A percentile compares a stretch with the other conserved stretches of the same genome.
Conservation (phyloP, 2,888 invertebrate species). For the Willowsia nigromaculata region DNA sequence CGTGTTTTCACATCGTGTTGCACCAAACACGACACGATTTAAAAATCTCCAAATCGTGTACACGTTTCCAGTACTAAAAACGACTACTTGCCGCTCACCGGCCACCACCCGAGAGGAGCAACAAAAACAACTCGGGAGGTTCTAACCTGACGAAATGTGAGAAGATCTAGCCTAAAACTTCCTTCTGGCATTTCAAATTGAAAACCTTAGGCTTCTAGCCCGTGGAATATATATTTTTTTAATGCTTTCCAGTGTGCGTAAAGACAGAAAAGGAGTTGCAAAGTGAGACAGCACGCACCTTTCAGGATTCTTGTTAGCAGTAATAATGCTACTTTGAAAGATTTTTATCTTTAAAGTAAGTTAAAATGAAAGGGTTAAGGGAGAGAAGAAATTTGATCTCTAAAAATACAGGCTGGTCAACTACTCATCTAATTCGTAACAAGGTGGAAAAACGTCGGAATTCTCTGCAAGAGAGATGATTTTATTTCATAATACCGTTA, state of each 20-base stretch:
- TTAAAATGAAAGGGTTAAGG: slow-evolving; percentile 11
- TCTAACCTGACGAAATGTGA: slow-evolving; percentile 45
- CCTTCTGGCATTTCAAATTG: neutral
- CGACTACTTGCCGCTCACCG: no score
- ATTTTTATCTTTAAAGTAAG: neutral
- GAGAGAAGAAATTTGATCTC: neutral
- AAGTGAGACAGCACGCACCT: slow-evolving; percentile 14
- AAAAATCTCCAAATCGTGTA: no score
- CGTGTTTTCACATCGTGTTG: no score
- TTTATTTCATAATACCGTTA: neutral
- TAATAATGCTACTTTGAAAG: neutral
- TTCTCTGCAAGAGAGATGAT: neutral
- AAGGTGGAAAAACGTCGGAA: neutral
- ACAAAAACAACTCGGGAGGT: neutral
- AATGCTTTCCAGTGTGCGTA: no score
- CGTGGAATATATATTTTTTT: no score
- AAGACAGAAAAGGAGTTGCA: neutral
- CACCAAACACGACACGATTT: no score
- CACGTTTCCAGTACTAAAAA: no score
- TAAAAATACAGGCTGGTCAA: slow-evolving; percentile 14
- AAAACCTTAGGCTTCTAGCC: slow-evolving; percentile 2
- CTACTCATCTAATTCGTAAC: neutral
- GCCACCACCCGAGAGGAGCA: no score
- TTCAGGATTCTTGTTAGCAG: slow-evolving; percentile 1
- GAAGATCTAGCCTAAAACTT: neutral